Base-by-base conservation (phyloP, 2,797 vertebrate species). In the Varecia variegata region DNA sequence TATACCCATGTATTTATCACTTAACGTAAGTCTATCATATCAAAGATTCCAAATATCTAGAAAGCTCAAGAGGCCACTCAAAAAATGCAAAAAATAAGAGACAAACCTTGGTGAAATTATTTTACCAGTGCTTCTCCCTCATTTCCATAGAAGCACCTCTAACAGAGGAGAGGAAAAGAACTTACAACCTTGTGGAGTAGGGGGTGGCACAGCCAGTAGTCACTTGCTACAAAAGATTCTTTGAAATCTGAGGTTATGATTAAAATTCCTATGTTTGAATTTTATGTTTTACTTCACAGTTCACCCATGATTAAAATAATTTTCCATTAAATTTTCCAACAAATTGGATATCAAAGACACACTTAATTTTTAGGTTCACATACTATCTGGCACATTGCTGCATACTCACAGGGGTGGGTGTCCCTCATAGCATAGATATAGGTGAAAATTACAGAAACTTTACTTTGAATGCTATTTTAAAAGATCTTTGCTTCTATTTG, bases 241-340 rank as follows among this genome's bases (percentile, higher is more conserved):
- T 70, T 76, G 30, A 67, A 95, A 83, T 62, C 14, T 58, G 82
- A 80, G 5, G 21, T n/a, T 84, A 56, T 25, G 40, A 18, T 93
- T 86, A 86, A 86, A 93, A 68, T 91, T 90, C 13, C 7, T 71
- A 17, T 11, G 17, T 40, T 58, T 76, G 12, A 89, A 85, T 81
- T 71, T 68, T 90, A 40, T 52, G 93, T 96, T 90, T 90, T 12
- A 90, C 6, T 73, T 88, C n/a, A 94, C 2, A 85, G 58, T 54
- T 89, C 65, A 62, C n/a, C 9, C 23, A 80, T 3, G 15, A 96
- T 32, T 85, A 89, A 94, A 94, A 93, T 7, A 91, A 65, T 71
- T 45, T 90, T 71, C 67, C 60, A 79, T 40, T 71, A 47, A 54
- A 83, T 79, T 67, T 96, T 65, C 27, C 38, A 91, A 68, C 56